Evolutionary conservation across 1,140 invertebrate genomes (phyloP).

Genomic region (Trachymyrmex cornetzi): DNA sequence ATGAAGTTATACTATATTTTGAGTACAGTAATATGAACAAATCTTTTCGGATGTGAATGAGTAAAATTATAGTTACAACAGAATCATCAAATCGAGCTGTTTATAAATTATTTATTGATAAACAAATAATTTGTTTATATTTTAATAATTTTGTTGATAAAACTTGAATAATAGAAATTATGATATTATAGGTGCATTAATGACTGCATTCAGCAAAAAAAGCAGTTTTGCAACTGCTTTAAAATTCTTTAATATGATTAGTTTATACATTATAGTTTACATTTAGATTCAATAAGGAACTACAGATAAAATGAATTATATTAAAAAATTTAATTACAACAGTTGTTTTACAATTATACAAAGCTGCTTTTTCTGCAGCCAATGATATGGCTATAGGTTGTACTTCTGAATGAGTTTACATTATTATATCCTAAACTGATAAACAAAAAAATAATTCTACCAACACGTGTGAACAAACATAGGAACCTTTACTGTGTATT

Average conservation of each 20-base stretch:
- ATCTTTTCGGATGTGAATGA: background rate
- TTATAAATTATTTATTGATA: background rate
- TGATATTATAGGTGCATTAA: background rate
- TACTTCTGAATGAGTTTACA: background rate
- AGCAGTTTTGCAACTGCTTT: no score
- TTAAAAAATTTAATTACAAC: no score
- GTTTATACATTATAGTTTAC: no score
- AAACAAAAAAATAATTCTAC: background rate
- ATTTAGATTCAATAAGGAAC: no score
- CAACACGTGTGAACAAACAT: background rate
- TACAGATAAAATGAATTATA: no score
- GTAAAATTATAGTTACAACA: background rate
- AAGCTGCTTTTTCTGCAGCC: no score
- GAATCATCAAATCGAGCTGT: background rate
- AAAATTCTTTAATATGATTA: no score
- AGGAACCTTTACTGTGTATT: background rate
- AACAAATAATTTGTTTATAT: background rate
- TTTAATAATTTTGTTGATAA: no score
- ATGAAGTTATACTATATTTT: background rate
- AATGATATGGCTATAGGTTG: no score
- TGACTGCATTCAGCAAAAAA: no score
- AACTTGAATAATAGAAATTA: background rate
- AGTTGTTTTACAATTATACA: no score
- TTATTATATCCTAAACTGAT: background rate
- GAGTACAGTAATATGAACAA: background rate